Conservation (phyloP, 2,888 invertebrate genomes). For the Acholoe squamosa region DNA sequence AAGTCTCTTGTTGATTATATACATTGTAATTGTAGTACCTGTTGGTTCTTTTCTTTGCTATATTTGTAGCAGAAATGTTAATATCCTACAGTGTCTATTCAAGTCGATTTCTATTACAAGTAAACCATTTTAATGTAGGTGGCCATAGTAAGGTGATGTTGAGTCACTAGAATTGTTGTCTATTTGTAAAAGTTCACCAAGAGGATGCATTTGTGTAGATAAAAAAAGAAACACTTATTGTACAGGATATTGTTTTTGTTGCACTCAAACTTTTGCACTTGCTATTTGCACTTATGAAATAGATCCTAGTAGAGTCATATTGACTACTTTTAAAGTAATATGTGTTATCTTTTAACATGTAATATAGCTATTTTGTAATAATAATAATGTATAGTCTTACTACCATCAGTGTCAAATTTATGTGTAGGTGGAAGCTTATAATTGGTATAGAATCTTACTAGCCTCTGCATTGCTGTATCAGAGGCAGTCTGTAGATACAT, state of each 20-base stretch:
- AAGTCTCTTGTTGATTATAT: not conserved
- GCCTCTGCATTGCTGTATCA: no score
- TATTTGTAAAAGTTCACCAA: not conserved
- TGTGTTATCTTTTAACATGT: not conserved
- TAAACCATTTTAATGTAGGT: not conserved
- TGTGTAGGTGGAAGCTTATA: no score
- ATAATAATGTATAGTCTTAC: not conserved
- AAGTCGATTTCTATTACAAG: not conserved
- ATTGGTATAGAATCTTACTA: no score
- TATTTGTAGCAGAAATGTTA: not conserved
- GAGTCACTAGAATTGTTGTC: conserved; percentile 10
- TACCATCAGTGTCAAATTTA: no score
- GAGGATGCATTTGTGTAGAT: conserved; percentile 30
- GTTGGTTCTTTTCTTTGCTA: not conserved
- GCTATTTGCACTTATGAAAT: conserved; percentile 27
- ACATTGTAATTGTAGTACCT: not conserved
- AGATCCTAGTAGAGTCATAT: not conserved
- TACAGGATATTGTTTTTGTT: not conserved
- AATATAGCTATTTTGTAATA: not conserved
- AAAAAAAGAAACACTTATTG: conserved; percentile 4
- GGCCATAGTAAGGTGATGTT: not conserved
- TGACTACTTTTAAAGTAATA: not conserved
- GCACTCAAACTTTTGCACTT: not conserved
- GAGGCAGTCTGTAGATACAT: no score
- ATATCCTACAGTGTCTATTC: not conserved